These are phyloP conservation scores for Nipponia nippon DNA, from an alignment of 2,113 vertebrate species.

Conservation along the genomic window DNA sequence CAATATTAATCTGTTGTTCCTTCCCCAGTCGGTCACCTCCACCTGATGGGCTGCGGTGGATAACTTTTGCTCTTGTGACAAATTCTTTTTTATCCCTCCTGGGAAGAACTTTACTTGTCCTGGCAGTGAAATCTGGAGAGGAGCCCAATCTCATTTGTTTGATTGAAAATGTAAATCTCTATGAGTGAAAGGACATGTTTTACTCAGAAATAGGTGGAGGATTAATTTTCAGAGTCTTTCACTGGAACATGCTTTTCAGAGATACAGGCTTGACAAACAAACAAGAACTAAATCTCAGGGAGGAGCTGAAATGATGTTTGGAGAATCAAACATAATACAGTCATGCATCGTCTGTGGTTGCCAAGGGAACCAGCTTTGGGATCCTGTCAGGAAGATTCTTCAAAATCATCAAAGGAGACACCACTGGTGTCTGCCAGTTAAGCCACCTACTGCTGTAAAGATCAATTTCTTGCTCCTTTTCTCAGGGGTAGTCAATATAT, in stretches of 20 bases:
- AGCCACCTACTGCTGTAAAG: constrained; percentile 10
- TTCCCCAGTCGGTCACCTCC: not conserved
- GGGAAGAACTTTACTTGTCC: not conserved
- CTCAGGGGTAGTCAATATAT: not conserved
- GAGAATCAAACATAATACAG: constrained; percentile 19
- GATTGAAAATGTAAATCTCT: constrained; percentile 31
- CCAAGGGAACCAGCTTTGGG: constrained; percentile 39
- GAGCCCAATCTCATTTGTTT: constrained; percentile 20
- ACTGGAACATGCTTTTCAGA: constrained; percentile 33
- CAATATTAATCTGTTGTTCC: not conserved
- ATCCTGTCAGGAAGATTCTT: constrained; percentile 34
- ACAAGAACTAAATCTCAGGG: constrained; percentile 41
- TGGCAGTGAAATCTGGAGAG: constrained; percentile 18
- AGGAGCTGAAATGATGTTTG: constrained; percentile 42
- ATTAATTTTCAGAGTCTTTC: constrained; percentile 22
- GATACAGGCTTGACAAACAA: constrained; percentile 45
- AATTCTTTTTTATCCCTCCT: not conserved
- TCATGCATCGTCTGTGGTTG: constrained; percentile 51
- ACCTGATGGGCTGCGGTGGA: not conserved
- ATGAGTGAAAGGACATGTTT: not conserved
- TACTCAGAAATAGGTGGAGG: constrained; percentile 6
- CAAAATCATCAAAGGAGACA: constrained; percentile 20
- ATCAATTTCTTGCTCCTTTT: constrained; percentile 5
- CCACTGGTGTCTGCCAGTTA: constrained; percentile 14
- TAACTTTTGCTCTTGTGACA: not conserved